Evolutionary conservation across 1,140 invertebrate species (phyloP), one percentile per base, ranked within the genome.

Genomic region (Nymphalis io): DNA sequence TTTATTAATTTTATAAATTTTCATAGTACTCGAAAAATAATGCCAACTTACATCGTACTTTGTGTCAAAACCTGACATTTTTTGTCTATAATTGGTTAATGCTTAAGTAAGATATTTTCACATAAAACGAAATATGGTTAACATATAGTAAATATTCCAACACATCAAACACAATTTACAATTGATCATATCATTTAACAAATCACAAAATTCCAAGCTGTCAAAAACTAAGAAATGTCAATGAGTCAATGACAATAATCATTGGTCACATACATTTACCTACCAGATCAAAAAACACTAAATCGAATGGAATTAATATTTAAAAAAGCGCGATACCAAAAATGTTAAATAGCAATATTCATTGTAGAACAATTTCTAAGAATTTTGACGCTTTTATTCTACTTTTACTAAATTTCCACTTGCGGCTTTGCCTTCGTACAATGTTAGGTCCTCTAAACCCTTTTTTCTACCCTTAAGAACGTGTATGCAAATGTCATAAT

Each of bases 1-100:
- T n/a, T 33, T 33, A 8, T 8, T 33, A 33, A 33, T 33, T 33
- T 33, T 33, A 8, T 33, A 46, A n/a, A 46, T n/a, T n/a, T n/a
- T 46, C 15, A 18, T 18, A 1, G 3, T n/a, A n/a, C 6, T 46
- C 16, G 15, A 46, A 46, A 46, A 46, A 46, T n/a, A 46, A 20
- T 51, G 12, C 33, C 18, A 33, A 88, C 88, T 90, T 79, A 90
- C 88, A 81, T 90, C 88, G 70, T 88, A 90, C 73, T 88, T 90
- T n/a, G 84, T 72, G 64, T 90, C 88, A 74, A 90, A 90, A 16
- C 82, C 82, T 33, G 81, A 85, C 85, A 88, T 61, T 76, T 80
- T 70, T 39, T 11, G 2, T 55, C 13, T 21, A 27, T 46, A 38
- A 10, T 20, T 59, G 21, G 10, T 74, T 33, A 70, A 38, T 71